Conservation (phyloP, 2,888 invertebrate species). For the Liodrosophila aerea region DNA sequence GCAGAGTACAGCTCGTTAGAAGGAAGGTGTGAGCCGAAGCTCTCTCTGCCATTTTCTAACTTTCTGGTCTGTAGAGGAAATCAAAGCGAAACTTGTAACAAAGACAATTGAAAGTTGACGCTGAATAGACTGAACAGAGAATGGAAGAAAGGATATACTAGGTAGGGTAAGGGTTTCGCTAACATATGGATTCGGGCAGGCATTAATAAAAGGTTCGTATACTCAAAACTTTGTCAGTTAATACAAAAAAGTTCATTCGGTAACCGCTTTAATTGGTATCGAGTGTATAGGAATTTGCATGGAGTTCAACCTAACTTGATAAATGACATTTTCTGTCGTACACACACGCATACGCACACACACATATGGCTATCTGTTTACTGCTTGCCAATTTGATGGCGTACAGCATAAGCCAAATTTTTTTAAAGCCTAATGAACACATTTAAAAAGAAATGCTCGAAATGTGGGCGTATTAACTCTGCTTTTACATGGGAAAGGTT, state of each 20-base stretch:
- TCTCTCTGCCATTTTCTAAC: constrained; percentile 19
- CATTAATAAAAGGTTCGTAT: constrained; percentile 62
- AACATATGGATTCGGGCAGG: constrained; percentile 46
- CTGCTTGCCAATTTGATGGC: too few relatives aligned
- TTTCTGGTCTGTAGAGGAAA: constrained; percentile 43
- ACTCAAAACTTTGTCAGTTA: constrained; percentile 59
- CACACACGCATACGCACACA: constrained; percentile 13
- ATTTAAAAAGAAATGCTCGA: too few relatives aligned
- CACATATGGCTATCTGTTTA: constrained; percentile 6
- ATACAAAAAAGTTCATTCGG: constrained; percentile 58
- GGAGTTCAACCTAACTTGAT: constrained; percentile 35
- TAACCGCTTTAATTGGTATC: constrained; percentile 33
- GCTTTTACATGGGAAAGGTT: too few relatives aligned
- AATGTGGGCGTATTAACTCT: too few relatives aligned
- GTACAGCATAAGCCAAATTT: too few relatives aligned
- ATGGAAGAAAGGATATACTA: neutral
- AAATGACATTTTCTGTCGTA: constrained; percentile 52
- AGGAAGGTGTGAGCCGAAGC: neutral
- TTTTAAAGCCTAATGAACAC: too few relatives aligned
- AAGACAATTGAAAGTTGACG: constrained; percentile 45
- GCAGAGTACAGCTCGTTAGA: constrained; percentile 7
- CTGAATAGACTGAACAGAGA: neutral
- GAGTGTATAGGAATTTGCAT: constrained; percentile 4
- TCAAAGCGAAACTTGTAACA: constrained; percentile 69
- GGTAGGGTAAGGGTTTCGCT: constrained; percentile 15